Evolutionary conservation across 1,140 invertebrate species (phyloP).

Genomic region (Drosophila tristis): DNA sequence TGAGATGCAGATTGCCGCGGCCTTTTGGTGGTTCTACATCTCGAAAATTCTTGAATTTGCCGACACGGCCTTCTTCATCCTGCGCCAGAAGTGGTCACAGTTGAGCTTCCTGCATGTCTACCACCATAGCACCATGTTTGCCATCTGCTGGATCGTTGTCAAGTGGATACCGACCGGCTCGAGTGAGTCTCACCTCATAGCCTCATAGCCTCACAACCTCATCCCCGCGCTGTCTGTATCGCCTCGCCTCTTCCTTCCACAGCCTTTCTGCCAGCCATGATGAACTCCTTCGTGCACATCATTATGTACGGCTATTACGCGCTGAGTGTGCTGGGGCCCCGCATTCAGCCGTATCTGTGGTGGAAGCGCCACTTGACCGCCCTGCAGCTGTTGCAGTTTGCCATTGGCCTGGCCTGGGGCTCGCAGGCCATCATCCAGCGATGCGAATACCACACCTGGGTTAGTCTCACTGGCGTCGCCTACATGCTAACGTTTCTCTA

Average conservation of each 20-base stretch:
- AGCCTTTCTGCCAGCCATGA: conserved; percentile 94
- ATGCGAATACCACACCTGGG: conserved; percentile 58
- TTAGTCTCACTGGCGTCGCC: conserved; percentile 36
- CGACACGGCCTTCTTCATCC: conserved; percentile 96
- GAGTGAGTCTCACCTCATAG: conserved; percentile 87
- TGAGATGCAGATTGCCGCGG: conserved; percentile 91
- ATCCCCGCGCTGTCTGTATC: not conserved
- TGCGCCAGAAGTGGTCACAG: conserved; percentile 94
- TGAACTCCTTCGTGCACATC: conserved; percentile 96
- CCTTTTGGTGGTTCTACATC: conserved; percentile 98
- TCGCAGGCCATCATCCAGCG: conserved; percentile 30
- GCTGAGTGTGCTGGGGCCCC: conserved; percentile 92
- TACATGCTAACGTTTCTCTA: conserved; percentile 68
- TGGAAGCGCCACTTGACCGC: conserved; percentile 98
- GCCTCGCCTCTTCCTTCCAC: conserved; percentile 65
- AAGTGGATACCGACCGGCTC: conserved; percentile 98
- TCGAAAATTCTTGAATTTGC: conserved; percentile 97
- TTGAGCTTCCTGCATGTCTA: conserved; percentile 96
- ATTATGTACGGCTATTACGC: conserved; percentile 98
- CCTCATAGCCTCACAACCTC: not conserved
- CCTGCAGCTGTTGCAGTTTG: conserved; percentile 87
- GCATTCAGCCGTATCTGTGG: conserved; percentile 92
- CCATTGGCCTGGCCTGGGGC: conserved; percentile 57
- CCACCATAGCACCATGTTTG: conserved; percentile 96
- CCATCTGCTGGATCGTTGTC: conserved; percentile 97